Percentiles rank a stretch among this genome's conserved stretches.
phyloP scores from a whole-genome alignment of 1,140 invertebrate genomes.

The Aleiodes sp. region DNA sequence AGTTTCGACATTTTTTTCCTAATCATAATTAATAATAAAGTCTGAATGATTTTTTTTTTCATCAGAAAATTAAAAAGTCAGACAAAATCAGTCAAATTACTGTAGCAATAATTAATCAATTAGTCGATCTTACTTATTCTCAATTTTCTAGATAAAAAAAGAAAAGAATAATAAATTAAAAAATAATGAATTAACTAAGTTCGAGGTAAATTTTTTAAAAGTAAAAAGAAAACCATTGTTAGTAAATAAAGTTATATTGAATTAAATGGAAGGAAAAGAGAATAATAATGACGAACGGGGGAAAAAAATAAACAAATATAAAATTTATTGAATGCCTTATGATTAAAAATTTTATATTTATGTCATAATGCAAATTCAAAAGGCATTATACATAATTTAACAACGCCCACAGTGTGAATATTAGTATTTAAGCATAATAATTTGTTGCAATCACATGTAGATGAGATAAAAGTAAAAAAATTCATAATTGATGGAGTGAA shows the following conservation, averaged over 20 bases:
- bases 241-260: slow-evolving; percentile 29
- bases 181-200: slow-evolving; percentile 18
- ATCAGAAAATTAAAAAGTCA: slow-evolving; percentile 12
- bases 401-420: slow-evolving; percentile 47
- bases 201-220: slow-evolving; percentile 36
- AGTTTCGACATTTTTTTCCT: too few species aligned
- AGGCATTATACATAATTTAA: slow-evolving; percentile 37
- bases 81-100: slow-evolving; percentile 54
- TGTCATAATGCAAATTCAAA: slow-evolving; percentile 47
- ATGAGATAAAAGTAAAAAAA: slow-evolving; percentile 36
- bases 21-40: neutral
- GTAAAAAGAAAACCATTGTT: slow-evolving; percentile 40
- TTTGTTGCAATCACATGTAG: slow-evolving; percentile 43
- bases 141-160: neutral
- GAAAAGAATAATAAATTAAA: neutral
- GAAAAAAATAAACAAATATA: slow-evolving; percentile 15
- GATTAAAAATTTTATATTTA: slow-evolving; percentile 48
- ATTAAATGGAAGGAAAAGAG: slow-evolving; percentile 31
- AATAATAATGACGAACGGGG: slow-evolving; percentile 26
- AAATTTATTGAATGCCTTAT: slow-evolving; percentile 48
- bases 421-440: slow-evolving; percentile 45
- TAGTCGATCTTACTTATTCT: slow-evolving; percentile 47
- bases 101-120: slow-evolving; percentile 53
- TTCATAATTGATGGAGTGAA: too few species aligned
- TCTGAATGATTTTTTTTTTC: slow-evolving; percentile 35